Evolutionary conservation across 2,888 invertebrate genomes (phyloP).

Genomic region (Hypselothyrea guttata): DNA sequence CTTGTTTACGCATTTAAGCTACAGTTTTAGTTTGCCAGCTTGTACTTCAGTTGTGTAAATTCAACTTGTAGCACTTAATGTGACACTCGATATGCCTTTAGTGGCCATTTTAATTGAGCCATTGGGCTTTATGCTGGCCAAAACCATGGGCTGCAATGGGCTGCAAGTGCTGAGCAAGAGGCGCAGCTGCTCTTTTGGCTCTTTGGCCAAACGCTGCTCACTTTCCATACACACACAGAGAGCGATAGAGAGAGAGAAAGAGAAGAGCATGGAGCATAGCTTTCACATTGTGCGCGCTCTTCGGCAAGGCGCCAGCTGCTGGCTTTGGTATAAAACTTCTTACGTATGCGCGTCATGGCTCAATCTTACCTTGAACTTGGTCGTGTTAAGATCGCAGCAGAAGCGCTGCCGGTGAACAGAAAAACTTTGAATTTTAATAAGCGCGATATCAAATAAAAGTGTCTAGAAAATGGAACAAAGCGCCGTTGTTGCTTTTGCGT

Average conservation of each 20-base stretch:
- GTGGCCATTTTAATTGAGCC: slow-evolving; percentile 64
- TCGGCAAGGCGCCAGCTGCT: slow-evolving; percentile 32
- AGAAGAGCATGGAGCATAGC: slow-evolving; percentile 52
- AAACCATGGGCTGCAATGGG: background rate
- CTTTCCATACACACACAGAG: slow-evolving; percentile 44
- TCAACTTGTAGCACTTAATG: slow-evolving; percentile 25
- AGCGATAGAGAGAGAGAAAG: slow-evolving; percentile 3
- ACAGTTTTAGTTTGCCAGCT: slow-evolving; percentile 6
- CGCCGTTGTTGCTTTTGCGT: slow-evolving; percentile 63
- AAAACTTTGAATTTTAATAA: slow-evolving; percentile 27
- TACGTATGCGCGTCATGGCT: slow-evolving; percentile 82
- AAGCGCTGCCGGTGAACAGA: background rate
- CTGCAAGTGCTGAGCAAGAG: slow-evolving; percentile 4
- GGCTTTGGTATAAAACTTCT: slow-evolving; percentile 81
- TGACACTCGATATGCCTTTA: slow-evolving; percentile 43
- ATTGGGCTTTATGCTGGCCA: slow-evolving; percentile 39
- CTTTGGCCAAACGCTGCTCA: slow-evolving; percentile 50
- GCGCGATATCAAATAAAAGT: background rate
- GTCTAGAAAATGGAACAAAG: slow-evolving; percentile 65
- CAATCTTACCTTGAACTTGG: slow-evolving; percentile 83
- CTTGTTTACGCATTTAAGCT: background rate
- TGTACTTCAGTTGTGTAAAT: slow-evolving; percentile 34
- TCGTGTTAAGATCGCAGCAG: slow-evolving; percentile 69
- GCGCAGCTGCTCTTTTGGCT: slow-evolving; percentile 34
- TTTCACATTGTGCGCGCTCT: slow-evolving; percentile 66